Conservation (phyloP, 2,888 invertebrate genomes). For the Coecobrya sp. region DNA sequence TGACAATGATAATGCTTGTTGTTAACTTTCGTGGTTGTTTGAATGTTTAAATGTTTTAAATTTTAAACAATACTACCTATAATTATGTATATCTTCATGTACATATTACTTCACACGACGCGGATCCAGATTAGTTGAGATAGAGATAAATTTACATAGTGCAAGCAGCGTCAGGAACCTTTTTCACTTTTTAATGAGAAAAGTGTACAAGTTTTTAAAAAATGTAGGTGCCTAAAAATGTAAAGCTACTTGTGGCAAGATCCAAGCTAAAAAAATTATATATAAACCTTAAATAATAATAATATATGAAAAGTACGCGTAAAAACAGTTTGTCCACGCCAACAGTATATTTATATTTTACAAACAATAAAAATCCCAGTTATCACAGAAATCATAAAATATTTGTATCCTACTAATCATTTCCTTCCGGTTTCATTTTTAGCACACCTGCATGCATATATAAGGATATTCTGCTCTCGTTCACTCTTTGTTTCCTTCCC, state of each 20-base stretch:
- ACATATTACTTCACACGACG: slow-evolving; percentile 12
- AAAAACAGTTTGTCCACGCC: slow-evolving; percentile 58
- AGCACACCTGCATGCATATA: no score
- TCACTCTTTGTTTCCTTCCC: no score
- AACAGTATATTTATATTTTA: slow-evolving; percentile 78
- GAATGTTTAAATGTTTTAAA: slow-evolving; percentile 15
- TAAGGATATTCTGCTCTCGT: no score
- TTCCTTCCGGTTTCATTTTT: no score
- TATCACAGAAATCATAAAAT: neutral
- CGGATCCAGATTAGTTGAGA: slow-evolving; percentile 4
- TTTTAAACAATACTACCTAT: neutral
- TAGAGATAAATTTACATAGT: neutral
- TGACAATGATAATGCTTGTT: neutral
- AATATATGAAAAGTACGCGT: slow-evolving; percentile 4
- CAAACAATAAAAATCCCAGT: slow-evolving; percentile 66
- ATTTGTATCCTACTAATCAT: no score
- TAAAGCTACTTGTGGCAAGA: slow-evolving; percentile 47
- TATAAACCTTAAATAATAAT: neutral
- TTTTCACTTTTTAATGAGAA: slow-evolving; percentile 20
- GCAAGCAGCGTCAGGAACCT: neutral
- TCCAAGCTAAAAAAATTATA: slow-evolving; percentile 29
- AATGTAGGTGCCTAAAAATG: slow-evolving; percentile 54
- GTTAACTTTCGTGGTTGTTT: slow-evolving; percentile 7
- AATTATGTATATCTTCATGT: slow-evolving; percentile 47
- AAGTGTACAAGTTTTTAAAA: slow-evolving; percentile 28